Conservation (phyloP, 2,113 vertebrate genomes). For the Manacus vitellinus region DNA sequence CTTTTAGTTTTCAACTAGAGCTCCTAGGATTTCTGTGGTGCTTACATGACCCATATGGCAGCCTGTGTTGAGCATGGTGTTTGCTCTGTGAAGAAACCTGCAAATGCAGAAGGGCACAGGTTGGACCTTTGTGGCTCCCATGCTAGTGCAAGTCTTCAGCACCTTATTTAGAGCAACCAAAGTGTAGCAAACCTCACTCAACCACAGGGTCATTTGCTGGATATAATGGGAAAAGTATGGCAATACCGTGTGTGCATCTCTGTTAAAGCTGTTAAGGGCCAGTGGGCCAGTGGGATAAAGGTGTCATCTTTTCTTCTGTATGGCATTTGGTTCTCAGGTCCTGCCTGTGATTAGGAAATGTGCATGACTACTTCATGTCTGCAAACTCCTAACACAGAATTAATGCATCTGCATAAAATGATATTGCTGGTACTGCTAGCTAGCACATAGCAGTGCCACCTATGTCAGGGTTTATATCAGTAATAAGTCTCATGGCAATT, state of each 20-base stretch:
- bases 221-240: not conserved
- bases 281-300: not conserved
- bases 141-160: not conserved
- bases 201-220: not conserved
- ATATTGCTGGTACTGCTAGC: not conserved
- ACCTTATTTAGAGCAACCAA: not conserved
- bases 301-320: not conserved
- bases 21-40: not conserved
- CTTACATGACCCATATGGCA: not conserved
- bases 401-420: not conserved
- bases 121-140: not conserved
- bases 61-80: accelerated
- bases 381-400: not conserved
- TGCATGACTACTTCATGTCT: not conserved
- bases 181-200: not conserved
- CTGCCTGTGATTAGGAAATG: not conserved
- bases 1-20: not conserved
- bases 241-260: not conserved
- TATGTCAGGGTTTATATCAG: not conserved
- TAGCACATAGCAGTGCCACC: not conserved
- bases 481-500: not conserved
- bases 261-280: not conserved
- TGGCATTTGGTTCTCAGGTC: not conserved
- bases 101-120: not conserved
- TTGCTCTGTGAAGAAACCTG: not conserved